A percentile compares a stretch with the other conserved stretches of the same genome.
phyloP scores from a whole-genome alignment of 2,888 invertebrate genomes.

The Ecliptopera silaceata region DNA sequence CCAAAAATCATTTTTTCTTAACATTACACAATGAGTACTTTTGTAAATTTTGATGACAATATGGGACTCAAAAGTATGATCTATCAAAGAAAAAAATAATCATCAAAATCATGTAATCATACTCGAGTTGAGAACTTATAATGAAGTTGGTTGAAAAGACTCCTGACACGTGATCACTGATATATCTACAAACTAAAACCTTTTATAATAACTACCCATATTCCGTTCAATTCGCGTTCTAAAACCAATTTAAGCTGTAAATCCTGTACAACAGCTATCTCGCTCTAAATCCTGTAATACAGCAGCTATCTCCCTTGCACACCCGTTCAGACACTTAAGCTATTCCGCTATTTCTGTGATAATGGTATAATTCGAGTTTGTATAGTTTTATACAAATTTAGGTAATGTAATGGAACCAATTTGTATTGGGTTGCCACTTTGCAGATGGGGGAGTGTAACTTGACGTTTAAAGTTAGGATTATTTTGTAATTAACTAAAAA shows the following conservation, averaged over 20 bases:
- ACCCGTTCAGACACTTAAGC: slow-evolving; percentile 13
- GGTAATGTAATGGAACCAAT: slow-evolving; percentile 27
- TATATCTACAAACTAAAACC: background rate
- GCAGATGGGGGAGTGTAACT: slow-evolving; percentile 1
- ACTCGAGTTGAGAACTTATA: too few relatives aligned
- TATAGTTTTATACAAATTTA: slow-evolving; percentile 27
- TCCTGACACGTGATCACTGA: too few relatives aligned
- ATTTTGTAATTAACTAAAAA: background rate
- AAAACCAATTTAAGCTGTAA: slow-evolving; percentile 41
- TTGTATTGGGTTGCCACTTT: slow-evolving; percentile 12
- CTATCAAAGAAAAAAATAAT: too few relatives aligned
- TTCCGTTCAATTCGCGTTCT: slow-evolving; percentile 6
- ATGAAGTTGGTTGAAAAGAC: too few relatives aligned
- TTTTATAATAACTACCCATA: background rate
- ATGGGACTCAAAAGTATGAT: too few relatives aligned
- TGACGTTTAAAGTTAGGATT: background rate
- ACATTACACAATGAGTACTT: too few relatives aligned
- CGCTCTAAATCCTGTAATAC: slow-evolving; percentile 41
- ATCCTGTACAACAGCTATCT: slow-evolving; percentile 43
- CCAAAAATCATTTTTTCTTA: too few relatives aligned
- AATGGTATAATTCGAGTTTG: slow-evolving; percentile 24
- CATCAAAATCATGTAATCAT: too few relatives aligned
- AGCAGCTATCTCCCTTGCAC: slow-evolving; percentile 38
- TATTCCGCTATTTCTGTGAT: slow-evolving; percentile 18
- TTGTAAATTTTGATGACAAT: too few relatives aligned